Evolutionary conservation across 2,113 vertebrate genomes (phyloP), one percentile per base, ranked within the genome.

Genomic region (Solea senegalensis): DNA sequence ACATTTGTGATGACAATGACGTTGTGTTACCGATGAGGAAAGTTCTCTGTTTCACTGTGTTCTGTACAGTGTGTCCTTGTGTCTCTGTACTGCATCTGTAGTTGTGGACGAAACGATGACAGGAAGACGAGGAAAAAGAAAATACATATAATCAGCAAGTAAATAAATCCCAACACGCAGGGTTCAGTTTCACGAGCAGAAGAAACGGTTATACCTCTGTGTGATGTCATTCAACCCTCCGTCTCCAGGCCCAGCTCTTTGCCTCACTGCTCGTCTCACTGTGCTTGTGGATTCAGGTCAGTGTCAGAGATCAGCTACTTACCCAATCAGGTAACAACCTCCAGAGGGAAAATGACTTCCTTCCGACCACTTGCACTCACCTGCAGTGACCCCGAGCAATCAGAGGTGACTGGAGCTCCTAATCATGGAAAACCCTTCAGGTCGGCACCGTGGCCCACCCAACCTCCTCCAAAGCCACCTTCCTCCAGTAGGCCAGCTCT

Each of bases 271-370:
- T 63, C 34, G 34, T 1, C 65, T 41, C 44, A 59, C 65, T 73
- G 4, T 52, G 63, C 83, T 78, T 5, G 54, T 69, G 55, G 64
- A 72, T 77, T 76, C 16, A 28, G 78, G 62, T 75, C 81, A 28
- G 65, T 56, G 76, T 85, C 79, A 83, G 56, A 83, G 86, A 74
- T 85, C 85, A 78, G 72, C 72, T 81, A 81, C 84, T 86, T 82
- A 89, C 73, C 65, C 94, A 96, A 96, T 96, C 95, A 95, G 94
- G 95, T 95, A 95, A 89, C 94, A 90, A 92, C 93, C 78, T 90
- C 93, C 85, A 82, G 89, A 86, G 84, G 87, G 92, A 84, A 94
- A 94, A 95, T 93, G 90, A 91, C 92, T 93, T 94, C 93, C 91
- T 84, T 92, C 92, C 94, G 92, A 87, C 91, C 92, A 92, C 80